Base-by-base conservation (phyloP, 2,888 invertebrate genomes). In the Lasioglossum morio region DNA sequence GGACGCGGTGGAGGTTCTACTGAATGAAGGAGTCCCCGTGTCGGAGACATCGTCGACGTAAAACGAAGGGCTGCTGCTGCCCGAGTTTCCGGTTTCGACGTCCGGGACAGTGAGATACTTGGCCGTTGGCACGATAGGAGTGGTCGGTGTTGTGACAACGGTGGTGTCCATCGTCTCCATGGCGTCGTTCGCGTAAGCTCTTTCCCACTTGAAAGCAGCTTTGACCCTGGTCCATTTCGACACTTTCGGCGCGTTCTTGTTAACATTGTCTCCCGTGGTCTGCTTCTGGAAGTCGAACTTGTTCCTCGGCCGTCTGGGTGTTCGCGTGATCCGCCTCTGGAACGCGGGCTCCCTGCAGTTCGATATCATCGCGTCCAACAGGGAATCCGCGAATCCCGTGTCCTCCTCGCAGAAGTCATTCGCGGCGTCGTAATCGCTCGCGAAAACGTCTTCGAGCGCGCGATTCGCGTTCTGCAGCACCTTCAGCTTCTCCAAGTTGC, bases 191-290 rank as follows among this genome's bases (percentile, higher is more conserved):
- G 96, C 95, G 88, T 96, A 97, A 0, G 98, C 98, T 90, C 97
- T 97, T 93, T 98, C 98, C 98, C 98, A 98, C 91, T 97, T 98
- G 92, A 98, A 98, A 23, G 98, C 98, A 72, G 98, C 98, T 95
- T 98, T 98, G 16, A 98, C 98, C 95, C 97, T 97, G 0, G 98
- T 98, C 98, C 98, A 98, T 93, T 98, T 98, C 0, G 98, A 98
- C 75, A 97, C 97, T 93, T 97, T 97, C 0, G 97, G 96, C 81
- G 92, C 89, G n/a, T 78, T 72, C 4, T 72, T 81, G 1, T 75
- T 72, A 16, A 57, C 40, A 0, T 69, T 87, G 73, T 83, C 85
- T 0, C 40, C 27, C 19, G 60, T 75, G 0, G n/a, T 72, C 3
- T 80, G 60, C 34, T 87, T 90, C 10, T 84, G 89, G 4, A 60